phyloP scores from a whole-genome alignment of 2,797 vertebrate species.

The Etheostoma nigrum region DNA sequence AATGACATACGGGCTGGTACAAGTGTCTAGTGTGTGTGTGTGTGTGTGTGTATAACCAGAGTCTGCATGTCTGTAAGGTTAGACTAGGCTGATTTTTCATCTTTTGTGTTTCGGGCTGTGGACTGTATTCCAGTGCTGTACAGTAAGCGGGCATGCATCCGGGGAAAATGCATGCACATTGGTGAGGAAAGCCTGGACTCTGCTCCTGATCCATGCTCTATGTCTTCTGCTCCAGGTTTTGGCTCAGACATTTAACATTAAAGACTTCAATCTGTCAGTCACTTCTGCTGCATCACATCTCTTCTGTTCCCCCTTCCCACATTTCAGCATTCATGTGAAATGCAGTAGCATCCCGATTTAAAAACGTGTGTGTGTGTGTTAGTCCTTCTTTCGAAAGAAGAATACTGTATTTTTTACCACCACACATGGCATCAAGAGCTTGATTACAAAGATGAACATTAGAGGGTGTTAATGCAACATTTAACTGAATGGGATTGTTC shows the following conservation, averaged over 20 bases:
- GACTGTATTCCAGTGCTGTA: constrained; percentile 58
- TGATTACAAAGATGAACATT: neutral
- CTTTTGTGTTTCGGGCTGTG: neutral
- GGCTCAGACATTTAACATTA: constrained; percentile 55
- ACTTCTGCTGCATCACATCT: neutral
- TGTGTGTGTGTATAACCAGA: constrained; percentile 1
- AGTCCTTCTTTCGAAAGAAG: neutral
- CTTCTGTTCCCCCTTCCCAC: neutral
- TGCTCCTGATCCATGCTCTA: constrained; percentile 26
- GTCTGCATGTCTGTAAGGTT: constrained; percentile 20
- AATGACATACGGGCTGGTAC: constrained; percentile 38
- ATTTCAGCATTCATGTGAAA: neutral
- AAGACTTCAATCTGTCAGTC: constrained; percentile 16
- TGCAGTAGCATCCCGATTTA: neutral
- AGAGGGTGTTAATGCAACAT: constrained; percentile 18
- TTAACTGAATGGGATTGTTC: neutral
- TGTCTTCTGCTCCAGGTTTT: constrained; percentile 27
- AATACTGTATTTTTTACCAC: neutral
- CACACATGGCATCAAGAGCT: constrained; percentile 5
- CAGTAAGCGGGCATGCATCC: constrained; percentile 21
- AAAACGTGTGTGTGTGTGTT: neutral
- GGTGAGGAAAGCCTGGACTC: constrained; percentile 8
- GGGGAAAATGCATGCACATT: constrained; percentile 49
- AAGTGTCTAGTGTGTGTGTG: neutral
- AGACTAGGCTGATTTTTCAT: neutral